Evolutionary conservation across 2,113 vertebrate species (phyloP), one percentile per base, ranked within the genome.

Genomic region (Odocoileus hemionus): DNA sequence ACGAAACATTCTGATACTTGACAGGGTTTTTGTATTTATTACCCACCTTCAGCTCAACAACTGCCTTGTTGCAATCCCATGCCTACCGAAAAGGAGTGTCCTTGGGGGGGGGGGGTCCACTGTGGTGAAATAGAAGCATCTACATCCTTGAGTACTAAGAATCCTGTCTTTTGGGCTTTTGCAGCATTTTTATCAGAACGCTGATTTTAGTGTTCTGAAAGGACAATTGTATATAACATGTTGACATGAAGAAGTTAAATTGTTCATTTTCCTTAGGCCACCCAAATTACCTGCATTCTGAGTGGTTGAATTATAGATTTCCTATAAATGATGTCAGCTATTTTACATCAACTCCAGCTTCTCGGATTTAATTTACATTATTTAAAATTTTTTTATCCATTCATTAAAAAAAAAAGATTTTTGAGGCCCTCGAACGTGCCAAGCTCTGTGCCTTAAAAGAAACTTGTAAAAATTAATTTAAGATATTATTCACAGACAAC

Each of bases 321-420:
- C 50, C 33, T 82, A 25, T 54, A 15, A 36, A 39, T 36, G 23
- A 36, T 39, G 80, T 83, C 12, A 47, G 43, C 47, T 93, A 33
- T 92, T 96, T 96, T 82, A 83, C 1, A 47, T 25, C 55, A 84
- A 36, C 70, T 82, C 25, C 80, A 89, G 57, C 47, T 96, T 84
- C 47, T 33, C 80, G 64, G 82, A 76, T 26, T 89, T 83, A 74
- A 70, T 96, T 94, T 95, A 64, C 50, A 50, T 95, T 86, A 55
- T 89, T 95, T 95, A 33, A 94, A 96, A 94, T 15, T 10, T 86
- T 96, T 33, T 92, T n/a, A 91, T 80, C 89, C 90, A 78, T 87
- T 86, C 28, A 78, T n/a, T 78, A 7, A 45, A 21, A 87, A 47
- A 58, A 11, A 76, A 60, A 78, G 19, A 74, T 57, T 70, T 91